Conservation (phyloP, 1,140 invertebrate genomes). For the Halictus rubicundus region DNA sequence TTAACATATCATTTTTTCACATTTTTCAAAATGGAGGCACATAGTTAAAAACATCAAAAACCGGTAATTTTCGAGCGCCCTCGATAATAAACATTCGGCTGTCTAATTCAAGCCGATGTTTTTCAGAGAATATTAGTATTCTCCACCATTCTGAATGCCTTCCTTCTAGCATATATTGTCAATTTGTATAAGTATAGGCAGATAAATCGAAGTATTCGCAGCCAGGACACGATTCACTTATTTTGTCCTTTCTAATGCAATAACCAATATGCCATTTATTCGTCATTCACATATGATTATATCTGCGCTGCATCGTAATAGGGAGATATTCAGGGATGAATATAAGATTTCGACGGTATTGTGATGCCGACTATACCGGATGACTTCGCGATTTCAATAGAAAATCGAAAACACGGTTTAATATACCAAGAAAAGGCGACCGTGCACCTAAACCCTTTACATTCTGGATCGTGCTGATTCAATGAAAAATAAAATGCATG, state of each 20-base stretch:
- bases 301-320: no score
- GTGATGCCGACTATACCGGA: slow-evolving; percentile 22
- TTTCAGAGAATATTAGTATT: no score
- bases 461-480: slow-evolving; percentile 15
- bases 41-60: no score
- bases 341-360: slow-evolving; percentile 29
- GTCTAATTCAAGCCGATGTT: no score
- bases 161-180: no score
- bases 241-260: background rate
- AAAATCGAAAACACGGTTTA: slow-evolving; percentile 24
- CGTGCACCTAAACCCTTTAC: slow-evolving; percentile 26
- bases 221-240: background rate
- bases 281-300: slow-evolving; percentile 17
- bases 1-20: no score
- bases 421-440: slow-evolving; percentile 49
- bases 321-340: background rate
- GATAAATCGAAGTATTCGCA: no score
- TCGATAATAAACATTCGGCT: no score
- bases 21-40: no score
- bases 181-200: no score
- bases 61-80: no score
- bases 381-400: background rate
- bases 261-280: background rate
- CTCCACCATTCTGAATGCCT: no score
- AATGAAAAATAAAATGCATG: slow-evolving; percentile 35